Evolutionary conservation across 92 coral and sea anemone species (phyloP).

Genomic region (Chrysogorgia sp.): DNA sequence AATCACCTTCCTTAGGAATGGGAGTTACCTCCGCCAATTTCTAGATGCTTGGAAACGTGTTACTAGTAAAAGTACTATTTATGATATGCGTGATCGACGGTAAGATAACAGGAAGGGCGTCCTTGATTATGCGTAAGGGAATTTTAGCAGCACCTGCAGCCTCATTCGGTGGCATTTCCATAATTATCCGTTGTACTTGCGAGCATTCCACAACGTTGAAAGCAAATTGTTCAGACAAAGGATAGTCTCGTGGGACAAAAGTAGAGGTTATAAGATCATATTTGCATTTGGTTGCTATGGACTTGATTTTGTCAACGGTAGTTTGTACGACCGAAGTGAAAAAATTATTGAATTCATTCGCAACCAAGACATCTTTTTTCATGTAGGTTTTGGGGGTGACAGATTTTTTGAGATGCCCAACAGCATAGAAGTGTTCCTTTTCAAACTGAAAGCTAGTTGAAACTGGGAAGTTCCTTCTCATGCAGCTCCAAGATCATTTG

Average conservation of each 20-base stretch:
- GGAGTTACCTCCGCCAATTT: conserved; percentile 17
- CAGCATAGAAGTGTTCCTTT: too few relatives aligned
- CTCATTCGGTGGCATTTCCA: conserved; percentile 29
- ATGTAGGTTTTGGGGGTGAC: too few relatives aligned
- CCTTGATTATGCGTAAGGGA: conserved; percentile 44
- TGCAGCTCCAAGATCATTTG: too few relatives aligned
- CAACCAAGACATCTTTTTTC: too few relatives aligned
- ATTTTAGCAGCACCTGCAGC: conserved; percentile 42
- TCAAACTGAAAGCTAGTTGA: too few relatives aligned
- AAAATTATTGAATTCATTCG: too few relatives aligned
- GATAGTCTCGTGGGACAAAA: conserved; percentile 9
- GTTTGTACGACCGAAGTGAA: too few relatives aligned
- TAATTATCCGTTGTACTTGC: conserved; percentile 12
- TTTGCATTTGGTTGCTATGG: conserved; percentile 25
- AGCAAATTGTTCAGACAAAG: conserved; percentile 37
- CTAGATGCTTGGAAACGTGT: conserved; percentile 31
- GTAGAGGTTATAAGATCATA: conserved; percentile 29
- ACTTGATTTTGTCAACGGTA: too few relatives aligned
- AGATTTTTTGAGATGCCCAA: too few relatives aligned
- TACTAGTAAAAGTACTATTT: conserved; percentile 3
- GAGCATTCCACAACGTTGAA: conserved; percentile 37
- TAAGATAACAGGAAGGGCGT: conserved; percentile 38
- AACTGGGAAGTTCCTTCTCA: too few relatives aligned
- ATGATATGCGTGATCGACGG: conserved; percentile 32
- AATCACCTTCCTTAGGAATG: conserved; percentile 17